Evolutionary conservation across 2,113 vertebrate species (phyloP).

Genomic region (Glareola pratincola): DNA sequence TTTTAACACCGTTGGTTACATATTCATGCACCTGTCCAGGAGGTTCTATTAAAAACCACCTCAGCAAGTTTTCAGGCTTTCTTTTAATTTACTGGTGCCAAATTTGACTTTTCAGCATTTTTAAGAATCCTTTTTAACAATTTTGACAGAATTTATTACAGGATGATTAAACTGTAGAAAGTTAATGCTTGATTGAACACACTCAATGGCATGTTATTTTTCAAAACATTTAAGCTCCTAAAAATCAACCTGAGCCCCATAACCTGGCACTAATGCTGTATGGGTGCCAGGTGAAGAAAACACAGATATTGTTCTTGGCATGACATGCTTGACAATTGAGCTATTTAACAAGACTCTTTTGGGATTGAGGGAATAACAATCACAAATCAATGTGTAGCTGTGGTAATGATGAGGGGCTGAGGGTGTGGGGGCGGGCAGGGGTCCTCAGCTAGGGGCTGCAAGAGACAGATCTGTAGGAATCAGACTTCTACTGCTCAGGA

Average conservation of each 20-base stretch:
- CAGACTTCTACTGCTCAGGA: neutral
- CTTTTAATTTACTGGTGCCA: neutral
- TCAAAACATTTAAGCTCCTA: neutral
- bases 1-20: neutral
- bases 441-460: neutral
- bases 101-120: conserved; percentile 1
- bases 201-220: conserved; percentile 6
- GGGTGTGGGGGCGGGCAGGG: neutral
- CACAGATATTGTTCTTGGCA: conserved; percentile 24
- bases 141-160: neutral
- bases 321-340: neutral
- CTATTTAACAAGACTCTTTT: neutral
- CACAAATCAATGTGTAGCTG: neutral
- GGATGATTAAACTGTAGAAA: neutral
- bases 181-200: neutral
- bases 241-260: conserved; percentile 10
- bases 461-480: neutral
- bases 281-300: conserved; percentile 7
- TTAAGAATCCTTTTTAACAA: neutral
- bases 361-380: neutral
- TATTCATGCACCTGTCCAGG: neutral
- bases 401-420: neutral
- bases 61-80: neutral
- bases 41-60: neutral
- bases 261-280: neutral